Percentiles rank a stretch among this genome's conserved stretches.
Evolutionary conservation across 2,797 vertebrate species (phyloP).

Genomic region (Phyllotis vaccarum): DNA sequence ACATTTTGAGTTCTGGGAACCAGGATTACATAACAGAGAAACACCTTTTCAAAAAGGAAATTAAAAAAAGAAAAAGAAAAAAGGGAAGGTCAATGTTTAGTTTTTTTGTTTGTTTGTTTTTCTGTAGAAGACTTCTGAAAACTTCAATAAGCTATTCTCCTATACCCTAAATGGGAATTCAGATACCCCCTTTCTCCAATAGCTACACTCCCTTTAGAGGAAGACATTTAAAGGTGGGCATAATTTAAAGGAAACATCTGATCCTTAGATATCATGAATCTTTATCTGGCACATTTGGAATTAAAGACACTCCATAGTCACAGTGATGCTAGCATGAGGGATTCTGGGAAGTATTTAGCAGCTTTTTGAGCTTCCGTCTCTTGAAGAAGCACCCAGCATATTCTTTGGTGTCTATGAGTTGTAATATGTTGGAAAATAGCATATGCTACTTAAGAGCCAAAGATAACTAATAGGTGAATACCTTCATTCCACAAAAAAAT

Average conservation of each 20-base stretch:
- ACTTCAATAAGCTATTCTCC: background rate
- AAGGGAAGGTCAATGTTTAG: background rate
- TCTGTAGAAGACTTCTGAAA: background rate
- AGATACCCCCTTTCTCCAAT: background rate
- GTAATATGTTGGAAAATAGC: background rate
- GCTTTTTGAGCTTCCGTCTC: background rate
- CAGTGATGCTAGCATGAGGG: background rate
- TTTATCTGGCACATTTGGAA: conserved; percentile 26
- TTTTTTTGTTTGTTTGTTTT: background rate
- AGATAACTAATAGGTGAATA: conserved; percentile 59
- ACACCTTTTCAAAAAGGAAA: background rate
- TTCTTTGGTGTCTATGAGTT: background rate
- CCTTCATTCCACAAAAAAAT: conserved; percentile 52
- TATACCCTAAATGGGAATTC: background rate
- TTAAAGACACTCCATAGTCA: background rate
- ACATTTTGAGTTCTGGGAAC: too few species aligned
- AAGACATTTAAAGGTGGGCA: background rate
- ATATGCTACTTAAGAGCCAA: conserved; percentile 20
- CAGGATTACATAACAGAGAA: background rate
- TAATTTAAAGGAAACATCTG: background rate
- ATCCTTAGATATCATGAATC: background rate
- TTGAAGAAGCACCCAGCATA: background rate
- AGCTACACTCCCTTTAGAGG: background rate
- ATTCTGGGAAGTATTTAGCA: background rate
- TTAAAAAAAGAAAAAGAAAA: background rate